phyloP scores from a whole-genome alignment of 1,140 invertebrate species.

The Brachionus manjavacas region DNA sequence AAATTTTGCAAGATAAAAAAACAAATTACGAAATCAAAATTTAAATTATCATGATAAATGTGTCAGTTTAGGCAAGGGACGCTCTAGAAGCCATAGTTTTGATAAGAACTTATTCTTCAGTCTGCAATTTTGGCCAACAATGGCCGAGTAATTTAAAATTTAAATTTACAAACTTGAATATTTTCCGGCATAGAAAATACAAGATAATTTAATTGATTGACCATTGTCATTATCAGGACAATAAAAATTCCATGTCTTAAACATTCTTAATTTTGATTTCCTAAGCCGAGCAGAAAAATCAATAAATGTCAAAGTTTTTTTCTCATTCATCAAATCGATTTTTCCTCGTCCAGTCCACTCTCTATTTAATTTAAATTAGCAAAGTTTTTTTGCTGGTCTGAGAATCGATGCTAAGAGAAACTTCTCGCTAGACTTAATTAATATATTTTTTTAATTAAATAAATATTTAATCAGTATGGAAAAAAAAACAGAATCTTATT shows the following conservation, averaged over 20 bases:
- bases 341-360: not conserved
- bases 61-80: not conserved
- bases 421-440: conserved; percentile 12
- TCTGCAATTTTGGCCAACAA: not conserved
- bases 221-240: conserved; percentile 16
- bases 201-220: conserved; percentile 28
- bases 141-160: conserved; percentile 12
- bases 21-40: not conserved
- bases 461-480: conserved; percentile 30
- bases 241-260: not conserved
- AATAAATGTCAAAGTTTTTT: conserved; percentile 19
- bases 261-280: not conserved
- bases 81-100: not conserved
- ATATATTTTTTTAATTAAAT: conserved; percentile 35
- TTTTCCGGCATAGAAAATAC: not conserved
- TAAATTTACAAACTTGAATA: not conserved
- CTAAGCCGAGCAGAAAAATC: not conserved
- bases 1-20: not conserved
- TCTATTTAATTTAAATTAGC: conserved; percentile 19
- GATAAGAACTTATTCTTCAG: not conserved
- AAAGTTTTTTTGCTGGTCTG: not conserved
- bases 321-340: not conserved
- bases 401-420: not conserved
- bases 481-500: not conserved
- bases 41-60: conserved; percentile 13